Evolutionary conservation across 2,113 vertebrate genomes (phyloP).

Genomic region (Microcebus jonahi): DNA sequence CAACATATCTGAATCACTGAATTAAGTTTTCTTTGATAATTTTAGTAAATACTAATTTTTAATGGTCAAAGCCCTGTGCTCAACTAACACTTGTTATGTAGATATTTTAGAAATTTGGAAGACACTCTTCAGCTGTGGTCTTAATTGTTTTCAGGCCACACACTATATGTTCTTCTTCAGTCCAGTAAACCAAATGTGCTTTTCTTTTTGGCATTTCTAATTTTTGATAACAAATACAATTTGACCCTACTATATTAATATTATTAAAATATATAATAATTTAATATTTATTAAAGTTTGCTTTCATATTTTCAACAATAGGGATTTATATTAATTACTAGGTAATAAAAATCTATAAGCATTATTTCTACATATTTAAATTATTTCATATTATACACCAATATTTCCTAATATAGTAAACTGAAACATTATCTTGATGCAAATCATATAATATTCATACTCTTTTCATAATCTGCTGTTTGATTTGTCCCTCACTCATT

Average conservation of each 20-base stretch:
- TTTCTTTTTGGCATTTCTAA: neutral
- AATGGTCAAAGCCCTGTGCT: neutral
- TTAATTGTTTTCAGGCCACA: neutral
- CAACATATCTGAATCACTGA: neutral
- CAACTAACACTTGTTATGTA: neutral
- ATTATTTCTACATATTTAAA: neutral
- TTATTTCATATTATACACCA: neutral
- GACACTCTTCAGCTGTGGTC: neutral
- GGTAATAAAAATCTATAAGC: neutral
- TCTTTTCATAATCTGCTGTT: neutral
- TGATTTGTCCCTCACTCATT: neutral
- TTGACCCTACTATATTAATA: neutral
- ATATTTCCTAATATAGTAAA: neutral
- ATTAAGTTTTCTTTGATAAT: neutral
- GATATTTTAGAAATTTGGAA: neutral
- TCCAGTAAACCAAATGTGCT: neutral
- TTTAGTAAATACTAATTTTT: neutral
- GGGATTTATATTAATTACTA: neutral
- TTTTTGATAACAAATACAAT: neutral
- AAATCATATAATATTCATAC: neutral
- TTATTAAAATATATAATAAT: neutral
- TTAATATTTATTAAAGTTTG: neutral
- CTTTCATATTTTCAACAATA: neutral
- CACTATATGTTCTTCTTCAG: neutral
- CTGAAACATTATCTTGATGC: neutral